phyloP scores from a whole-genome alignment of 2,113 vertebrate genomes.

The Cinclus cinclus region DNA sequence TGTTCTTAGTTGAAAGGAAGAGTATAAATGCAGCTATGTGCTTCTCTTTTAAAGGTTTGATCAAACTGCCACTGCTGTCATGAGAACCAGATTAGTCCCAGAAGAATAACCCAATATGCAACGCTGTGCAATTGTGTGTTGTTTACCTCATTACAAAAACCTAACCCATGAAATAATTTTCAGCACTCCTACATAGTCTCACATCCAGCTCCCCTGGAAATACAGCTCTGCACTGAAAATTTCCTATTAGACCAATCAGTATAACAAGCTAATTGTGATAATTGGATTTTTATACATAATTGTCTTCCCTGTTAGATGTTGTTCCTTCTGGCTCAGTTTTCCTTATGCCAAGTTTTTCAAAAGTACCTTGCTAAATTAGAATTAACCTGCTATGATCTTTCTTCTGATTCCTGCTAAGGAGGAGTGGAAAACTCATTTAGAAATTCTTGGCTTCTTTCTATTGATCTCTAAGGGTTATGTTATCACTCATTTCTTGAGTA shows the following conservation, averaged over 20 bases:
- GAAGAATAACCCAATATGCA: slow-evolving; percentile 39
- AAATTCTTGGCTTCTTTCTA: slow-evolving; percentile 34
- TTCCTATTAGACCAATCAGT: slow-evolving; percentile 52
- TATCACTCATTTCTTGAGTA: slow-evolving; percentile 56
- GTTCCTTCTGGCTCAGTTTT: slow-evolving; percentile 62
- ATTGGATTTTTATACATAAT: slow-evolving; percentile 69
- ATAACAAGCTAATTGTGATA: slow-evolving; percentile 70
- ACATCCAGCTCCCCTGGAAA: slow-evolving; percentile 46
- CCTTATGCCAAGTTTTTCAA: slow-evolving; percentile 56
- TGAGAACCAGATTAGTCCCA: slow-evolving; percentile 22
- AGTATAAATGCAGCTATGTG: slow-evolving; percentile 6
- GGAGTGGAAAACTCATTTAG: slow-evolving; percentile 62
- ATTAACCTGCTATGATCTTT: slow-evolving; percentile 65
- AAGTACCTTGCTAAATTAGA: slow-evolving; percentile 58
- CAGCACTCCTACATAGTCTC: slow-evolving; percentile 19
- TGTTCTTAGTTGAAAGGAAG: slow-evolving; percentile 37
- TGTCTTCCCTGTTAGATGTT: slow-evolving; percentile 60
- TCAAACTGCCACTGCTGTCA: slow-evolving; percentile 41
- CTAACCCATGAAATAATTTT: slow-evolving; percentile 56
- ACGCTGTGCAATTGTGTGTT: slow-evolving; percentile 23
- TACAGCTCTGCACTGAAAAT: slow-evolving; percentile 2
- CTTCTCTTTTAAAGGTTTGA: slow-evolving; percentile 34
- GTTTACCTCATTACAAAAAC: slow-evolving; percentile 61
- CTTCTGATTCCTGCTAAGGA: slow-evolving; percentile 49
- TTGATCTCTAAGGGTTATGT: slow-evolving; percentile 48